A percentile compares a stretch with the other conserved stretches of the same genome.
Evolutionary conservation across 1,140 invertebrate species (phyloP).

Genomic region (Olivierus martensii): DNA sequence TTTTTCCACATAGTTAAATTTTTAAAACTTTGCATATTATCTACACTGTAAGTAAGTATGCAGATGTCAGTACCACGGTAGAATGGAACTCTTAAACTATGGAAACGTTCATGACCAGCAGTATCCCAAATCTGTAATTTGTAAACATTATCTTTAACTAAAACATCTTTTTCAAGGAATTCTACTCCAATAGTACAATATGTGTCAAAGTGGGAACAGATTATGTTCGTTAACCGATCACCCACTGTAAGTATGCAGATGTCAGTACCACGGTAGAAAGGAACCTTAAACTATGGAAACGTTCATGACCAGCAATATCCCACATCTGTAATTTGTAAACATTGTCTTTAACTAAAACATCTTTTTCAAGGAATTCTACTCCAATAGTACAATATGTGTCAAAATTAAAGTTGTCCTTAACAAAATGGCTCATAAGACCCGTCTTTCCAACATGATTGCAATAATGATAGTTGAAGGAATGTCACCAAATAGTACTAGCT

Average conservation of each 20-base stretch:
- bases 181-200: constrained; percentile 78
- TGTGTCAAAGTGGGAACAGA: constrained; percentile 76
- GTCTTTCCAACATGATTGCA: constrained; percentile 66
- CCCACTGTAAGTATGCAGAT: too few species aligned
- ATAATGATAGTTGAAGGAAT: too few species aligned
- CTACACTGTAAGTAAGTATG: constrained; percentile 66
- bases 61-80: constrained; percentile 82
- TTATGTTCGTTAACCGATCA: too few species aligned
- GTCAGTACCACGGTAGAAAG: constrained; percentile 84
- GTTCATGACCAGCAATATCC: constrained; percentile 40
- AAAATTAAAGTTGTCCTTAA: constrained; percentile 82
- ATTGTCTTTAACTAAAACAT: constrained; percentile 65
- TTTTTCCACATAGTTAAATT: constrained; percentile 73
- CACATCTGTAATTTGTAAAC: constrained; percentile 50
- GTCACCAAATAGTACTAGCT: too few species aligned
- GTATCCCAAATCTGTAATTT: constrained; percentile 40
- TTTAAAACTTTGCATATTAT: constrained; percentile 67
- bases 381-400: constrained; percentile 80
- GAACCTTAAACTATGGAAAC: constrained; percentile 55
- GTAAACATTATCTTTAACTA: constrained; percentile 63
- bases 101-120: constrained; percentile 46
- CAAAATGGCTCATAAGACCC: constrained; percentile 86
- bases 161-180: constrained; percentile 69
- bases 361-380: constrained; percentile 69
- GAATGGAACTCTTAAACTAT: constrained; percentile 66